Percentiles rank a stretch among this genome's conserved stretches.
These are phyloP conservation scores for Pachyuromys duprasi DNA, from an alignment of 2,797 vertebrate species.

Conservation along the genomic window DNA sequence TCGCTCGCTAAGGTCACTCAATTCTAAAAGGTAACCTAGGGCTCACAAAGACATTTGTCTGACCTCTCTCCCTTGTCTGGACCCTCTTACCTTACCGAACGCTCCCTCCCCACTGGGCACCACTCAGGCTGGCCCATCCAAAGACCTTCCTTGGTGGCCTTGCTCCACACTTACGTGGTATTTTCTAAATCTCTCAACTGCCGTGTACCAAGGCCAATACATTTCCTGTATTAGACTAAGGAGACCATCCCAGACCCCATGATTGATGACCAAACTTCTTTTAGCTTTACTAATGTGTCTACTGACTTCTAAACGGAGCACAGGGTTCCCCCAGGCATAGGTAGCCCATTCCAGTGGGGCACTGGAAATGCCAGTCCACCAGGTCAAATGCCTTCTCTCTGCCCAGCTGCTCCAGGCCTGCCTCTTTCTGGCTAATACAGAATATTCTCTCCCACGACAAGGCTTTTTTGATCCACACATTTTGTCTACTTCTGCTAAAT, in stretches of 20 bases:
- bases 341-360: background rate
- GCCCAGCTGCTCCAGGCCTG: background rate
- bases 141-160: background rate
- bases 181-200: background rate
- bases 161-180: background rate
- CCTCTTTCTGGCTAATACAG: background rate
- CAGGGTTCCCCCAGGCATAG: too few relatives aligned
- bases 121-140: background rate
- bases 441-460: background rate
- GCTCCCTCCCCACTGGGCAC: background rate
- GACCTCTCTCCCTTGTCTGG: background rate
- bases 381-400: background rate
- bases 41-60: background rate
- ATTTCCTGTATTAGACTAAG: background rate
- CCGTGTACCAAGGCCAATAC: background rate
- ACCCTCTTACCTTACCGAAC: background rate
- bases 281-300: background rate
- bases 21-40: background rate
- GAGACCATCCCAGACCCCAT: background rate
- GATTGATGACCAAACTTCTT: background rate
- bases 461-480: background rate
- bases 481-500: background rate
- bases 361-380: background rate
- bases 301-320: background rate
- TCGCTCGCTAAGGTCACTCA: background rate